These are phyloP conservation scores for Oceanodroma tethys DNA, from an alignment of 2,113 vertebrate species.

Conservation along the genomic window DNA sequence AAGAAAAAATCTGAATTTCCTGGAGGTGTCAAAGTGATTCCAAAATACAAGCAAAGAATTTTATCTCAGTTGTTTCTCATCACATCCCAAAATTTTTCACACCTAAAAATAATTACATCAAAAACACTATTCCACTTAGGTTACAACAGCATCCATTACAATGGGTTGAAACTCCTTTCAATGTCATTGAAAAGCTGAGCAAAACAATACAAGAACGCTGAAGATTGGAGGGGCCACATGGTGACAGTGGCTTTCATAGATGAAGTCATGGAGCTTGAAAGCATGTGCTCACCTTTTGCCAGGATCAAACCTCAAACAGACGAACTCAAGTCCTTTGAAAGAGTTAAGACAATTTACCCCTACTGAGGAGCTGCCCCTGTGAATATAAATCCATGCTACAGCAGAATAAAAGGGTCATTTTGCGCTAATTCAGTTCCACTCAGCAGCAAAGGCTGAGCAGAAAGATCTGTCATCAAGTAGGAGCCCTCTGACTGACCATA, in stretches of 20 bases:
- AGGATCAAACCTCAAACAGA: not conserved
- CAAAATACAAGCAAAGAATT: not conserved
- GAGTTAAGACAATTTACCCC: not conserved
- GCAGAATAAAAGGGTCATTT: constrained; percentile 39
- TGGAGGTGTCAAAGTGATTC: not conserved
- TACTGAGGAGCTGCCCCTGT: not conserved
- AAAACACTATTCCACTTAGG: not conserved
- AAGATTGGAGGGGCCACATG: not conserved
- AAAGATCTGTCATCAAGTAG: constrained; percentile 29
- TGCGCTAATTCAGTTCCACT: constrained; percentile 19
- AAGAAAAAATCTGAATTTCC: not conserved
- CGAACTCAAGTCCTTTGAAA: not conserved
- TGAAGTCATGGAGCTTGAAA: not conserved
- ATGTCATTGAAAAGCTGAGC: not conserved
- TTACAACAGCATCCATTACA: not conserved
- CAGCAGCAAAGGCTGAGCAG: constrained; percentile 21
- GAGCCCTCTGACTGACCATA: not conserved
- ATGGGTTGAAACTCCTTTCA: not conserved
- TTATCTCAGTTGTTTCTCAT: not conserved
- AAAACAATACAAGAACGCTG: not conserved
- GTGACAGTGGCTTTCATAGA: not conserved
- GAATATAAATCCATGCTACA: not conserved
- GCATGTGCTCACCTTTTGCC: not conserved
- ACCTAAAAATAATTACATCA: not conserved
- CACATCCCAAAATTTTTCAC: not conserved